Percentiles rank a stretch among this genome's conserved stretches.
phyloP scores from a whole-genome alignment of 2,113 vertebrate species.

The Aegithalos caudatus region DNA sequence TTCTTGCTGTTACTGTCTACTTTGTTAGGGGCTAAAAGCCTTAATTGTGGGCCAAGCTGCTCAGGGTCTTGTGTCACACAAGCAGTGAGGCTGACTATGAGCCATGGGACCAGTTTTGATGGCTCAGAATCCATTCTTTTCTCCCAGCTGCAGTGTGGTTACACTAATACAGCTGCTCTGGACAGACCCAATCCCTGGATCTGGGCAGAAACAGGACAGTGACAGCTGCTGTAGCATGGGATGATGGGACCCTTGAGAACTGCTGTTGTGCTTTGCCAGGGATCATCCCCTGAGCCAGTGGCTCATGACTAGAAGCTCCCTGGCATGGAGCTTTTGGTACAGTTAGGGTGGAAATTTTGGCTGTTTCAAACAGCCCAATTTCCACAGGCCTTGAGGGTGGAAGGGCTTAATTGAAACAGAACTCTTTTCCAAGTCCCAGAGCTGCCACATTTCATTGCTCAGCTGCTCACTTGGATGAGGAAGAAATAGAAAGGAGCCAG shows the following conservation, averaged over 20 bases:
- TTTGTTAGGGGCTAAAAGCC: not conserved
- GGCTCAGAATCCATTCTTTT: not conserved
- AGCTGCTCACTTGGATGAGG: not conserved
- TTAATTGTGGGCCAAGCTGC: not conserved
- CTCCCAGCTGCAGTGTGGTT: not conserved
- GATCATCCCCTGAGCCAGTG: not conserved
- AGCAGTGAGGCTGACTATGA: not conserved
- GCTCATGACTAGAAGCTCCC: not conserved
- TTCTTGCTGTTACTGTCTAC: not conserved
- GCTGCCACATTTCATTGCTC: not conserved
- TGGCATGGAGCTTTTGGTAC: not conserved
- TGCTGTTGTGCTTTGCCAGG: not conserved
- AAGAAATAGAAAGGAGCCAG: not conserved
- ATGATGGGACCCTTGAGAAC: not conserved
- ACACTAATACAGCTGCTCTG: not conserved
- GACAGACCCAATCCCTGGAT: not conserved
- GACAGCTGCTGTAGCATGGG: rapidly evolving
- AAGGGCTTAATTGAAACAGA: not conserved
- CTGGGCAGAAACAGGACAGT: not conserved
- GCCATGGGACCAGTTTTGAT: not conserved
- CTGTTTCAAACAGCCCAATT: not conserved
- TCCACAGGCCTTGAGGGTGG: not conserved
- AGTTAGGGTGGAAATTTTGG: not conserved
- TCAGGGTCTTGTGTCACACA: not conserved
- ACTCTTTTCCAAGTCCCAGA: not conserved